These are phyloP conservation scores for Empis stercorea DNA, from an alignment of 2,888 invertebrate species.

Conservation along the genomic window DNA sequence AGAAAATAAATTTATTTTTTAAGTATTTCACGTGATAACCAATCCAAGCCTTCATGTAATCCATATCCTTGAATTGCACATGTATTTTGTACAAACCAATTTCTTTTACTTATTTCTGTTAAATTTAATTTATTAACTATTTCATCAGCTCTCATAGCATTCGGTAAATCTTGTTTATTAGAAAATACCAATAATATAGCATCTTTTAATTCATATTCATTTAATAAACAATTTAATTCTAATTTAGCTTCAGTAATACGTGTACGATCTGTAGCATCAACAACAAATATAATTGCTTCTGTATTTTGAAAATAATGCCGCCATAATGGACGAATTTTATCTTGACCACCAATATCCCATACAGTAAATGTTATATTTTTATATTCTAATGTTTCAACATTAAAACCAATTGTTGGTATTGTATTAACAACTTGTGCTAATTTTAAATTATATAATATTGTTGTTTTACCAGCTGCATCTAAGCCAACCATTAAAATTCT, in stretches of 20 bases:
- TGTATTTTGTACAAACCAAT: slow-evolving; percentile 16
- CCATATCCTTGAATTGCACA: slow-evolving; percentile 15
- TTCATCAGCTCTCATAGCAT: slow-evolving; percentile 16
- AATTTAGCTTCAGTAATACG: slow-evolving; percentile 19
- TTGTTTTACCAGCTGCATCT: slow-evolving; percentile 28
- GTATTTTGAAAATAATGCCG: slow-evolving; percentile 24
- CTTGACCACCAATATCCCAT: slow-evolving; percentile 28
- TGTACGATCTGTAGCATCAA: slow-evolving; percentile 21
- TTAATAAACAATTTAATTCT: slow-evolving; percentile 21
- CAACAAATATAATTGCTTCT: slow-evolving; percentile 23
- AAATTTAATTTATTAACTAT: slow-evolving; percentile 13
- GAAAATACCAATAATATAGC: slow-evolving; percentile 22
- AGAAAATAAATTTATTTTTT: too few relatives aligned
- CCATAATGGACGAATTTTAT: slow-evolving; percentile 24
- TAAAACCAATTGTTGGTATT: slow-evolving; percentile 27
- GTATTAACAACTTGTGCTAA: slow-evolving; percentile 21
- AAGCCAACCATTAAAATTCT: slow-evolving; percentile 26
- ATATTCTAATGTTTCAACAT: slow-evolving; percentile 25
- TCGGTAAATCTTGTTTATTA: slow-evolving; percentile 26
- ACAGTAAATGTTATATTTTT: slow-evolving; percentile 26
- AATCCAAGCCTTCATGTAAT: slow-evolving; percentile 16
- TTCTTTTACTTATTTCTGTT: slow-evolving; percentile 14
- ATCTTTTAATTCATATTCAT: slow-evolving; percentile 18
- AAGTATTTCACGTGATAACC: slow-evolving; percentile 14
- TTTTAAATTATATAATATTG: slow-evolving; percentile 26